Conservation (phyloP, 2,888 invertebrate species). For the Halictus quadricinctus region DNA sequence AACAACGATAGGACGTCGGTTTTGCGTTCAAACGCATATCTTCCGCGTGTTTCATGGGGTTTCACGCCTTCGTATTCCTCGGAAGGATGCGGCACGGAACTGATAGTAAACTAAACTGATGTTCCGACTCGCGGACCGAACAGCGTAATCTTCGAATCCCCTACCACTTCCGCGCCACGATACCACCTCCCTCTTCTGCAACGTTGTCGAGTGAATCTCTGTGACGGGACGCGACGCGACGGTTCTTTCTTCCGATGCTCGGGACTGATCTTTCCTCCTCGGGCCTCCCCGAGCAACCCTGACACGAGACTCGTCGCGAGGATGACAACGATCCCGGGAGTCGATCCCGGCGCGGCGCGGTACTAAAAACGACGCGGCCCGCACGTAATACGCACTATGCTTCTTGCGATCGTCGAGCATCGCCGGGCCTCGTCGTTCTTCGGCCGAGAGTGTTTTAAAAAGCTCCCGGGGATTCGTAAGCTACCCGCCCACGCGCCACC, state of each 20-base stretch:
- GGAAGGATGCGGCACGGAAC: slow-evolving; percentile 55
- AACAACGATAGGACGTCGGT: neutral
- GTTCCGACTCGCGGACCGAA: slow-evolving; percentile 69
- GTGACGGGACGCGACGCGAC: neutral
- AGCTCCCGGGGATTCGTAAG: neutral
- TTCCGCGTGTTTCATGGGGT: neutral
- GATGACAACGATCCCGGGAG: neutral
- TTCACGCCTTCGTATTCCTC: slow-evolving; percentile 21
- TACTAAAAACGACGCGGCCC: neutral
- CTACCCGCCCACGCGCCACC: neutral
- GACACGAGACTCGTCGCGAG: neutral
- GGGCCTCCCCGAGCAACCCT: neutral
- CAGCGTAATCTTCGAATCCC: slow-evolving; percentile 76
- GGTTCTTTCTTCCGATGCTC: neutral
- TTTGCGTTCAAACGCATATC: neutral
- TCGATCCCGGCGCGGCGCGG: neutral
- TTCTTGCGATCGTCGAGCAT: slow-evolving; percentile 22
- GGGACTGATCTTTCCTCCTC: neutral
- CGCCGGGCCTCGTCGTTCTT: slow-evolving; percentile 48
- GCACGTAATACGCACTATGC: neutral
- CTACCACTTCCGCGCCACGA: slow-evolving; percentile 69
- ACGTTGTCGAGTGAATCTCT: slow-evolving; percentile 42
- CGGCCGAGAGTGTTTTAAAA: slow-evolving; percentile 34
- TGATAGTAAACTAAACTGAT: slow-evolving; percentile 72
- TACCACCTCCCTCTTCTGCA: slow-evolving; percentile 34